phyloP scores from a whole-genome alignment of 2,797 vertebrate genomes.

The Odontamblyopus rebecca region DNA sequence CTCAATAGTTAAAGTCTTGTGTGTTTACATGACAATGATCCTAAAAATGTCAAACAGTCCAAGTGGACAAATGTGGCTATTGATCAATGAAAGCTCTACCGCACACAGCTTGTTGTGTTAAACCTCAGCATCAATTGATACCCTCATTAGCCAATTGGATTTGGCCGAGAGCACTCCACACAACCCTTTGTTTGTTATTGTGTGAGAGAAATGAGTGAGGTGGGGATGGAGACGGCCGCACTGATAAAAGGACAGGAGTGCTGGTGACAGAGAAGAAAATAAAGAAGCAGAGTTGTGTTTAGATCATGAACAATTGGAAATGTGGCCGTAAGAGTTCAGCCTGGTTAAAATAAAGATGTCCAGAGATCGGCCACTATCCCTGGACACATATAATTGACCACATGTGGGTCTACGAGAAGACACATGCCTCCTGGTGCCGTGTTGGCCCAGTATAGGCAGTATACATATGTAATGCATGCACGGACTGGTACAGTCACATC shows the following conservation, averaged over 20 bases:
- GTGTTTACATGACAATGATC: conserved; percentile 66
- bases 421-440: conserved; percentile 33
- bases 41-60: conserved; percentile 72
- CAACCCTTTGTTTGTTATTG: conserved; percentile 74
- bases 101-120: conserved; percentile 29
- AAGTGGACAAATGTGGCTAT: conserved; percentile 68
- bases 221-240: conserved; percentile 54
- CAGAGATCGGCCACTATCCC: conserved; percentile 28
- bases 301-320: conserved; percentile 35
- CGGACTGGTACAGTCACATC: conserved; percentile 76
- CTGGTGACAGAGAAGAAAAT: conserved; percentile 54
- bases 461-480: conserved; percentile 30
- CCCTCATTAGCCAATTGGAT: conserved; percentile 64
- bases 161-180: conserved; percentile 50
- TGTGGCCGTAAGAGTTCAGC: conserved; percentile 25
- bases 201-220: conserved; percentile 66
- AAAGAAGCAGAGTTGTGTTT: conserved; percentile 45
- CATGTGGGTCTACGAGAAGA: conserved; percentile 39
- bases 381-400: conserved; percentile 35
- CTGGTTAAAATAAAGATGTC: conserved; percentile 31
- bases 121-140: conserved; percentile 69
- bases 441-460: conserved; percentile 28
- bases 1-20: conserved; percentile 63
- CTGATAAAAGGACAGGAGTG: conserved; percentile 52
- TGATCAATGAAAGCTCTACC: conserved; percentile 59